A percentile compares a stretch with the other conserved stretches of the same genome.
Conservation (phyloP, 2,888 invertebrate genomes). For the Xylota segnis region DNA sequence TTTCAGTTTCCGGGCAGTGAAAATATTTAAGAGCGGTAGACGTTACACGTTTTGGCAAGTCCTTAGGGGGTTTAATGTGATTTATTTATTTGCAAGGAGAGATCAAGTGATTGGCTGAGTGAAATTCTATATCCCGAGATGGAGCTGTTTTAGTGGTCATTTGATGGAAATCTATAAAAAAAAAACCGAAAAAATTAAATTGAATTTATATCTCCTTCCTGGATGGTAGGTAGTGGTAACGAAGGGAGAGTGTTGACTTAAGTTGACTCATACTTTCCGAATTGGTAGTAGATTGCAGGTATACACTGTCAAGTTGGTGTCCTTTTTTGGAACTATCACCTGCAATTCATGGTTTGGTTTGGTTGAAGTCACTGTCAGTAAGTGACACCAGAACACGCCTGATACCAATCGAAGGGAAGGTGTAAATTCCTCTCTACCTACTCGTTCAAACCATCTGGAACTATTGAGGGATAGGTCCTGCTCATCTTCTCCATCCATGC, state of each 20-base stretch:
- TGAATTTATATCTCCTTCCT: constrained; percentile 10
- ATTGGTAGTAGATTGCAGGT: too few species aligned
- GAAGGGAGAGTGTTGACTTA: background rate
- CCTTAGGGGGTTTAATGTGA: constrained; percentile 39
- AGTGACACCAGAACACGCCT: too few species aligned
- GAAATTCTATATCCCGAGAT: constrained; percentile 15
- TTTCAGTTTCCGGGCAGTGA: constrained; percentile 5
- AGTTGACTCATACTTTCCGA: too few species aligned
- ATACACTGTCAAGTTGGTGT: too few species aligned
- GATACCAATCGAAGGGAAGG: too few species aligned
- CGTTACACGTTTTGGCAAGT: constrained; percentile 22
- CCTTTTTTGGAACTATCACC: too few species aligned
- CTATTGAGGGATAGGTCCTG: too few species aligned
- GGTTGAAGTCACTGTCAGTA: too few species aligned
- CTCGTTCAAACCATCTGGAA: too few species aligned
- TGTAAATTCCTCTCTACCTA: too few species aligned
- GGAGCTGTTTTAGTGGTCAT: constrained; percentile 20
- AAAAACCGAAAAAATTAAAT: constrained; percentile 18
- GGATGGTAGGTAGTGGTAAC: background rate
- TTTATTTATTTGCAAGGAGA: constrained; percentile 30
- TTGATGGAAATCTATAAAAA: constrained; percentile 32
- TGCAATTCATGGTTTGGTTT: too few species aligned
- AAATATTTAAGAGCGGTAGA: constrained; percentile 38
- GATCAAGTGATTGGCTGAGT: constrained; percentile 35
- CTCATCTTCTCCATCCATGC: too few species aligned